Evolutionary conservation across 2,888 invertebrate species (phyloP), one percentile per base, ranked within the genome.

Genomic region (Meiosimyza decipiens): DNA sequence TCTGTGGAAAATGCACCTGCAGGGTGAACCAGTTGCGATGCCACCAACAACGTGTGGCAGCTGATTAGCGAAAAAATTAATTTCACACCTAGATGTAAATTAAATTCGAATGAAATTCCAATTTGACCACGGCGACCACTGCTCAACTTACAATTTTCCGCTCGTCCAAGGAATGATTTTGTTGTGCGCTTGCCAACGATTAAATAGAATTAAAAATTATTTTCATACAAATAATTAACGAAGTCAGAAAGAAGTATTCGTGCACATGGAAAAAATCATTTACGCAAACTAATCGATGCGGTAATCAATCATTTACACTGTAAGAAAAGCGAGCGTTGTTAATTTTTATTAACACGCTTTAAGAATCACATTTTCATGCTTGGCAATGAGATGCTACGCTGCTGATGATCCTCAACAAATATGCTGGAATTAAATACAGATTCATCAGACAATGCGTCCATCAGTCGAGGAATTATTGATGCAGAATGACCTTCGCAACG

Each of bases 271-370:
- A 59, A 15, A 65, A 65, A 66, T 51, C 51, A 40, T 40, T 40
- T 49, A 57, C 54, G 68, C 63, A 71, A 67, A 57, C 71, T 76
- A 78, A 78, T 75, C 76, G 75, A 74, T 72, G 71, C 72, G 75
- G 75, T 74, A 75, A 78, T 78, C 76, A 78, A 78, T 78, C 77
- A 78, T 75, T 73, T 72, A 22, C 40, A 70, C 16, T 65, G 71
- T 13, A 71, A 65, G 71, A 55, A 74, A 72, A 69, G 40, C 40
- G 4, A 40, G 65, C 63, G 63, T 75, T 72, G 75, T 76, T 75
- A 75, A 77, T 75, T 73, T 74, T 75, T 74, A 77, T 77, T 72
- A 77, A 71, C 73, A 75, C 75, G 72, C 74, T 75, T 73, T 40
- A 65, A 69, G 72, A 75, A 63, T 52, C 66, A 50, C 72, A 71